These are phyloP conservation scores for Ctenodactylus gundi DNA, from an alignment of 2,113 vertebrate genomes.

Conservation along the genomic window DNA sequence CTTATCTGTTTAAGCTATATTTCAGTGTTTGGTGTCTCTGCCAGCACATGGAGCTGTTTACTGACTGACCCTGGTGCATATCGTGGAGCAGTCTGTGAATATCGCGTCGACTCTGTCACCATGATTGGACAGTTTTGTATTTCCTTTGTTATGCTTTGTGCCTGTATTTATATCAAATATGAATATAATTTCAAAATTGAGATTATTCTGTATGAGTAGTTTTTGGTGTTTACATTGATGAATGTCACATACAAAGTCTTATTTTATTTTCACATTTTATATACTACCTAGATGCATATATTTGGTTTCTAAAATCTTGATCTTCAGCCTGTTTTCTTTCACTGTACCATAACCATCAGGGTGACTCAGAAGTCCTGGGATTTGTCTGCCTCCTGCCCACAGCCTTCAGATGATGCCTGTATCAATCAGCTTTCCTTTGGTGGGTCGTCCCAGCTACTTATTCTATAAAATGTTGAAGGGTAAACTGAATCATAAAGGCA, in stretches of 20 bases:
- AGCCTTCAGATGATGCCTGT: too few relatives aligned
- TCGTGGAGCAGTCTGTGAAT: background rate
- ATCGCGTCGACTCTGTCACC: background rate
- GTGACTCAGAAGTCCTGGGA: conserved; percentile 57
- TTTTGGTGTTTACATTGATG: background rate
- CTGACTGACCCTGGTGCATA: background rate
- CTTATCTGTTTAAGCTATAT: background rate
- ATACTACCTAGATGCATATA: background rate
- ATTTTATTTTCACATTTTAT: background rate
- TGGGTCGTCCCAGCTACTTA: too few relatives aligned
- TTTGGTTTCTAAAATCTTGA: background rate
- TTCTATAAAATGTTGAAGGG: too few relatives aligned
- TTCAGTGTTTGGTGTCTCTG: background rate
- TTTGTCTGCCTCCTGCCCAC: conserved; percentile 55
- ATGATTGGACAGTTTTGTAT: background rate
- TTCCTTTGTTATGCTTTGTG: background rate
- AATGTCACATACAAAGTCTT: background rate
- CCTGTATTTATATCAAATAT: background rate
- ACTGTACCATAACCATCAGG: background rate
- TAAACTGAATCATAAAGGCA: too few relatives aligned
- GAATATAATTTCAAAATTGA: background rate
- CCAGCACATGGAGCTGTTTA: background rate
- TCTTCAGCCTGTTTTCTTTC: background rate
- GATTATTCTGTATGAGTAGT: background rate
- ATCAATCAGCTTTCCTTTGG: too few relatives aligned